These are phyloP conservation scores for Cetoscarus ocellatus DNA, from an alignment of 2,797 vertebrate species.

Conservation along the genomic window DNA sequence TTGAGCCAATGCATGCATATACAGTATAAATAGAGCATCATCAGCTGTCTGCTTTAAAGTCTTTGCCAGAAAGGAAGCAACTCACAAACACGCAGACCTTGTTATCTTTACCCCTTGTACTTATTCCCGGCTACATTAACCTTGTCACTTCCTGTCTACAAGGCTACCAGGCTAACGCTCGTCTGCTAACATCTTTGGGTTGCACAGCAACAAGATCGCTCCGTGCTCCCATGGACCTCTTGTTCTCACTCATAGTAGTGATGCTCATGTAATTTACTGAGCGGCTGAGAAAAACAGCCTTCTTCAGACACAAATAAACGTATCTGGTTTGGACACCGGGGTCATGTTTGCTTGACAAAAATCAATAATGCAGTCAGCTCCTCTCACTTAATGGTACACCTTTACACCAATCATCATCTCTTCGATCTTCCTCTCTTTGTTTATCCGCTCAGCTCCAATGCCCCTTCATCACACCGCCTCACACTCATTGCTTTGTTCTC, in stretches of 20 bases:
- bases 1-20: no score
- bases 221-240: slow-evolving; percentile 13
- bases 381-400: slow-evolving; percentile 2
- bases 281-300: no score
- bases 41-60: no score
- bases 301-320: not conserved
- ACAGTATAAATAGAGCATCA: no score
- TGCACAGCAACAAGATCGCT: slow-evolving; percentile 14
- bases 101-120: no score
- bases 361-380: slow-evolving; percentile 25
- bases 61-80: no score
- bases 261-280: not conserved
- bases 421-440: slow-evolving; percentile 23
- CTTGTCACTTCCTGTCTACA: not conserved
- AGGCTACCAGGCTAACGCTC: not conserved
- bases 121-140: not conserved
- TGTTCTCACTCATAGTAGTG: slow-evolving; percentile 20
- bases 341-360: slow-evolving; percentile 15
- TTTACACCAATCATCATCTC: slow-evolving; percentile 26
- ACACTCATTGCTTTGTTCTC: slow-evolving; percentile 51
- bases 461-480: slow-evolving; percentile 16
- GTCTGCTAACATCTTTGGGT: not conserved
- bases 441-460: slow-evolving; percentile 38
- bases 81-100: no score
- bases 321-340: not conserved